Conservation (phyloP, 1,140 invertebrate species). For the Heliconius eleuchia region DNA sequence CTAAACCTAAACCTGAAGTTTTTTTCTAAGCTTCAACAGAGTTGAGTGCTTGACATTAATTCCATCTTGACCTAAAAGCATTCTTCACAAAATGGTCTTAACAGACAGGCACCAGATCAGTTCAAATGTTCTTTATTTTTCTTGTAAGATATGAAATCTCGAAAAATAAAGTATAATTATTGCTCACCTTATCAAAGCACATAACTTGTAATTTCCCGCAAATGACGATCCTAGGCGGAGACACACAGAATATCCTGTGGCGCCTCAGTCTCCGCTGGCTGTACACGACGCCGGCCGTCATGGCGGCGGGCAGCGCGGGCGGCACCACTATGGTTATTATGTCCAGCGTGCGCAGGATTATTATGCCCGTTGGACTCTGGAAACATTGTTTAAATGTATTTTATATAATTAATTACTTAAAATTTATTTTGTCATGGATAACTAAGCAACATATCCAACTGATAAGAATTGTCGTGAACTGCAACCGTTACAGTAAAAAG, state of each 20-base stretch:
- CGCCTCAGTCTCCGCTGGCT: conserved; percentile 91
- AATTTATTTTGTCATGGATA: neutral
- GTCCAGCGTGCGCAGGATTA: conserved; percentile 87
- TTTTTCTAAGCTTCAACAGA: too few species aligned
- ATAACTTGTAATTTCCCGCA: conserved; percentile 94
- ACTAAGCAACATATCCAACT: too few species aligned
- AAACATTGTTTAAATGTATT: conserved; percentile 4
- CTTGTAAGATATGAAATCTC: too few species aligned
- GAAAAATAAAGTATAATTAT: too few species aligned
- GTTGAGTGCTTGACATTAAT: too few species aligned
- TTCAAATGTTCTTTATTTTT: neutral
- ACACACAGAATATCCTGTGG: conserved; percentile 94
- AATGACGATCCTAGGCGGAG: conserved; percentile 93
- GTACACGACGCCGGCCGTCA: conserved; percentile 93
- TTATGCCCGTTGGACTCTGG: conserved; percentile 74
- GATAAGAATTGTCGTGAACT: too few species aligned
- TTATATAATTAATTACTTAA: neutral
- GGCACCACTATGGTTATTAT: conserved; percentile 97
- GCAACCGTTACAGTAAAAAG: neutral
- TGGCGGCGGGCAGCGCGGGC: conserved; percentile 95
- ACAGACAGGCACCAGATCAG: too few species aligned
- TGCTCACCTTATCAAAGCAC: conserved; percentile 94
- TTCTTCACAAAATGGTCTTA: too few species aligned
- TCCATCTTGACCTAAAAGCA: too few species aligned
- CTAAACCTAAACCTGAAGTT: too few species aligned